These are phyloP conservation scores for Lasioglossum pauxillum DNA, from an alignment of 2,888 invertebrate genomes.

Conservation along the genomic window DNA sequence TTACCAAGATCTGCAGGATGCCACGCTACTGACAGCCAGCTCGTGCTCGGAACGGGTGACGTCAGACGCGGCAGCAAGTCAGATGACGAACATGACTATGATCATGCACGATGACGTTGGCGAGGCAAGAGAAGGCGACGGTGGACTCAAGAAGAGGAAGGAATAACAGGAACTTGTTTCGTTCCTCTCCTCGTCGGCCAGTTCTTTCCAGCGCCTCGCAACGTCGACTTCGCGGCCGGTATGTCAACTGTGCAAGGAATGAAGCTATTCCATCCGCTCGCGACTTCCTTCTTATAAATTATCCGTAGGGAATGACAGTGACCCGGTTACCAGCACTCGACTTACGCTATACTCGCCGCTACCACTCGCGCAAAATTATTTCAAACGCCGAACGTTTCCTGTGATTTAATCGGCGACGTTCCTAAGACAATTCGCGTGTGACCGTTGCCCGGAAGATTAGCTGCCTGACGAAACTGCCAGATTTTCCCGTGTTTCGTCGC, in stretches of 20 bases:
- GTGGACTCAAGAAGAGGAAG: conserved; percentile 63
- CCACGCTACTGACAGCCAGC: conserved; percentile 51
- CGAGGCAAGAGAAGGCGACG: conserved; percentile 34
- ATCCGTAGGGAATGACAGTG: conserved; percentile 74
- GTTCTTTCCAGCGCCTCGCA: conserved; percentile 66
- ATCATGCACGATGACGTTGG: conserved; percentile 69
- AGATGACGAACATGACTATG: conserved; percentile 62
- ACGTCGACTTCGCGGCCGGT: conserved; percentile 57
- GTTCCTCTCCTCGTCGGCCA: conserved; percentile 63
- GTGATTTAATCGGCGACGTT: background rate
- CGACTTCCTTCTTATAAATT: conserved; percentile 43
- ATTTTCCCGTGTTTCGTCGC: background rate
- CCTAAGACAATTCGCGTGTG: background rate
- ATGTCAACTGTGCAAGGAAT: conserved; percentile 32
- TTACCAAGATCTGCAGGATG: conserved; percentile 8
- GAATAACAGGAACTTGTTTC: conserved; percentile 66
- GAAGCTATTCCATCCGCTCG: conserved; percentile 44
- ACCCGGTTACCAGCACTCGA: conserved; percentile 77
- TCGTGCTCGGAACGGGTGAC: conserved; percentile 56
- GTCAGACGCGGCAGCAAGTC: conserved; percentile 55
- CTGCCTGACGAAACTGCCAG: background rate
- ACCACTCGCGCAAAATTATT: background rate
- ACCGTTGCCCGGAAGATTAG: conserved; percentile 4
- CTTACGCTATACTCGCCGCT: conserved; percentile 17
- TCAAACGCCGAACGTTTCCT: background rate